Percentiles rank a stretch among this genome's conserved stretches.
Evolutionary conservation across 2,888 invertebrate genomes (phyloP).

Genomic region (Lasioglossum pauxillum): DNA sequence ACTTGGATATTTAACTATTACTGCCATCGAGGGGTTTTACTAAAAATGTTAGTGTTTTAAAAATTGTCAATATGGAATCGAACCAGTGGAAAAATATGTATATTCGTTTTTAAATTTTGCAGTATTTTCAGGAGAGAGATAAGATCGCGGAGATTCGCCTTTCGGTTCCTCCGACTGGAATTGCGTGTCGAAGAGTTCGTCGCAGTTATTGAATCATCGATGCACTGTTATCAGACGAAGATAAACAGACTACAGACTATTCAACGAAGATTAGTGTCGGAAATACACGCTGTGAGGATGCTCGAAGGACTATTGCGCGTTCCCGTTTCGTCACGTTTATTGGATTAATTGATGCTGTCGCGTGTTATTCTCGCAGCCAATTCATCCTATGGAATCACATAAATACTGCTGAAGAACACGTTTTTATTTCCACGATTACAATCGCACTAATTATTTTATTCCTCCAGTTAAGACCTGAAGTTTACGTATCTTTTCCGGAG

Average conservation of each 20-base stretch:
- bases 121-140: not conserved
- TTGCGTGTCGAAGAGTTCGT: not conserved
- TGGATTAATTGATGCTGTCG: constrained; percentile 1
- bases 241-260: not conserved
- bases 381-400: not conserved
- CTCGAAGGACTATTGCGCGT: not conserved
- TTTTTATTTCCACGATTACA: not conserved
- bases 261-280: not conserved
- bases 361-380: not conserved
- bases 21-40: too few relatives aligned
- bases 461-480: not conserved
- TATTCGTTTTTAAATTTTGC: too few relatives aligned
- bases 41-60: too few relatives aligned
- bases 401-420: not conserved
- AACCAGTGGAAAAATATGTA: too few relatives aligned
- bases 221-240: constrained; percentile 41
- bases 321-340: not conserved
- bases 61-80: too few relatives aligned
- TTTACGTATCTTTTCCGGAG: too few relatives aligned
- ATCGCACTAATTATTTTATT: not conserved
- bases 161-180: not conserved
- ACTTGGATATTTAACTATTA: too few relatives aligned
- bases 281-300: not conserved
- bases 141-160: not conserved
- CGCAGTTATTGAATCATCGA: constrained; percentile 14